Conservation (phyloP, 2,113 vertebrate genomes). For the Anoura caudifer region DNA sequence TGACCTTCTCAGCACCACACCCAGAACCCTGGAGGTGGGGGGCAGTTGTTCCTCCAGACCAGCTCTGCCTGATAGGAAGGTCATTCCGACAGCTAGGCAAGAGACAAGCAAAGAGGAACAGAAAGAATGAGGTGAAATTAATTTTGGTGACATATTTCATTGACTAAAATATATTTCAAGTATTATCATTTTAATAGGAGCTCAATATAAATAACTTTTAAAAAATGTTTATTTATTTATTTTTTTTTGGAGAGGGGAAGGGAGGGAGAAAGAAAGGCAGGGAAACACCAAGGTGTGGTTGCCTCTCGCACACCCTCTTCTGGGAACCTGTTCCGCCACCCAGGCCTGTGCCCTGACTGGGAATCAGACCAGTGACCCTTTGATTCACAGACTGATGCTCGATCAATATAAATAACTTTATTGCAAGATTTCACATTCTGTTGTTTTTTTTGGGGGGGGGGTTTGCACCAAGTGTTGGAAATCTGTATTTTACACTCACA, state of each 20-base stretch:
- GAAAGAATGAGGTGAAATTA: background rate
- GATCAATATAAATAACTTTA: background rate
- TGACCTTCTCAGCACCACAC: background rate
- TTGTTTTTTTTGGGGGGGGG: background rate
- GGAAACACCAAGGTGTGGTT: no score
- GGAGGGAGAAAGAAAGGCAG: no score
- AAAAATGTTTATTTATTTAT: no score
- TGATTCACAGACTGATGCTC: no score
- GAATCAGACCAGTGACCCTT: no score
- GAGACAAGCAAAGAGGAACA: background rate
- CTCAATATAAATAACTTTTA: background rate
- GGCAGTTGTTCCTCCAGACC: background rate
- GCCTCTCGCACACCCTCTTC: no score
- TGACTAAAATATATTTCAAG: background rate
- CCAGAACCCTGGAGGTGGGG: accelerated
- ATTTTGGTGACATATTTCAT: background rate
- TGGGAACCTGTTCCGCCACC: no score
- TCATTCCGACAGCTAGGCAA: background rate
- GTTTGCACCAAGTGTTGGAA: background rate
- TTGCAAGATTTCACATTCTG: background rate
- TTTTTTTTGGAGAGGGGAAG: no score
- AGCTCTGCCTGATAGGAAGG: accelerated
- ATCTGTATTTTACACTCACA: background rate
- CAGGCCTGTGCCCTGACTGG: no score
- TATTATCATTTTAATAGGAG: background rate